Conservation (phyloP, 2,113 vertebrate species). For the Illadopsis cleaveri region DNA sequence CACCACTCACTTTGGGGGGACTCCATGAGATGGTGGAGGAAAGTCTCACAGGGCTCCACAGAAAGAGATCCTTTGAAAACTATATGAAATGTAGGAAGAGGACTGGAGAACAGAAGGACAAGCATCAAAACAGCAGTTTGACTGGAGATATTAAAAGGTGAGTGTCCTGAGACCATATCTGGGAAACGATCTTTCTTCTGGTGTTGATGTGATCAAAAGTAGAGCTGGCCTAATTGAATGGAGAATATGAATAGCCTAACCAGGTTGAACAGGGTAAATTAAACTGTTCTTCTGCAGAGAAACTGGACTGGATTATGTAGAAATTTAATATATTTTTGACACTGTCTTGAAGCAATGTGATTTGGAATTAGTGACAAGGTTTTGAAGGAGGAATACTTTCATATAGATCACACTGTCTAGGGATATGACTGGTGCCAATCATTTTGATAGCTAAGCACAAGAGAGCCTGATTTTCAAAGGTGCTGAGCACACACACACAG, state of each 20-base stretch:
- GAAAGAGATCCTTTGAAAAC: conserved; percentile 37
- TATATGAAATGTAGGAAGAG: not conserved
- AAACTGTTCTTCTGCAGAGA: conserved; percentile 8
- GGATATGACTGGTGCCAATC: not conserved
- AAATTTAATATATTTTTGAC: conserved; percentile 41
- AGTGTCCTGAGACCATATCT: not conserved
- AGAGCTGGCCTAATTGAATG: not conserved
- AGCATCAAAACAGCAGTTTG: not conserved
- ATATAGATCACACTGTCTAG: not conserved
- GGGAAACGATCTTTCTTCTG: not conserved
- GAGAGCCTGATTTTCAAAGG: conserved; percentile 24
- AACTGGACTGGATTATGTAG: not conserved
- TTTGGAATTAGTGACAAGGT: conserved; percentile 45
- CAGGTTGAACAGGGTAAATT: not conserved
- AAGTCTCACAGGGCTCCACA: not conserved
- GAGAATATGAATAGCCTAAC: not conserved
- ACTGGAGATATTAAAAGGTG: not conserved
- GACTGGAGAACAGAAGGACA: not conserved
- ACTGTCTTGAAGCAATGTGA: not conserved
- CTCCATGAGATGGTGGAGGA: not conserved
- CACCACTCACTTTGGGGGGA: not conserved
- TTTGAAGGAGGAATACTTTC: conserved; percentile 44
- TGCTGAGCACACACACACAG: not conserved
- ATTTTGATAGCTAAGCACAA: conserved; percentile 32
- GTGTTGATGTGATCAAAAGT: conserved; percentile 6